These are phyloP conservation scores for Bombus confusus DNA, from an alignment of 1,140 invertebrate species.

Conservation along the genomic window DNA sequence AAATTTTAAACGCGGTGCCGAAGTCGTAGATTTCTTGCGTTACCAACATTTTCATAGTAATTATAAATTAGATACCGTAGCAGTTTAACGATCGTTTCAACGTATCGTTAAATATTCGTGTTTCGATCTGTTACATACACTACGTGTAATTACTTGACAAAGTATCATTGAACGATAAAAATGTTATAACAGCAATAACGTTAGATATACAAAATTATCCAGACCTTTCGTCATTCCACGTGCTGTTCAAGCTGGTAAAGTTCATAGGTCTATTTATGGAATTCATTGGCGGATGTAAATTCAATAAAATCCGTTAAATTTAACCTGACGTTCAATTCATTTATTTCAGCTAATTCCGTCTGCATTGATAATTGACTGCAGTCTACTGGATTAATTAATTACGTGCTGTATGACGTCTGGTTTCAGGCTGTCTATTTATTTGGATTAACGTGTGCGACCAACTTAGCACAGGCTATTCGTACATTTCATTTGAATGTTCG, in stretches of 20 bases:
- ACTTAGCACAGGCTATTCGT: background rate
- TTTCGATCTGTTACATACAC: no score
- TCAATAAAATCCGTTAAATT: background rate
- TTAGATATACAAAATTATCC: background rate
- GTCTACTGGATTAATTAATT: slow-evolving; percentile 6
- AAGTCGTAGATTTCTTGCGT: background rate
- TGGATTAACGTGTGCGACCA: background rate
- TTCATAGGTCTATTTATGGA: no score
- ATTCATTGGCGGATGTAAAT: background rate
- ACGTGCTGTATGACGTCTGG: background rate
- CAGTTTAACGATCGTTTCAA: background rate
- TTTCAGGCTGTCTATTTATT: background rate
- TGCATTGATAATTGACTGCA: background rate
- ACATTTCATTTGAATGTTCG: background rate
- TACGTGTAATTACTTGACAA: no score
- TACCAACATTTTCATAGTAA: slow-evolving; percentile 16
- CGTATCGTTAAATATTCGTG: no score
- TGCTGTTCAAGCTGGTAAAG: no score
- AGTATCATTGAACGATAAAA: background rate
- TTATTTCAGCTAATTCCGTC: slow-evolving; percentile 16
- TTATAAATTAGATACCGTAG: background rate
- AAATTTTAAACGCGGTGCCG: background rate
- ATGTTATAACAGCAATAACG: background rate
- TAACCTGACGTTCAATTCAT: background rate
- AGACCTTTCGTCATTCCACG: background rate